phyloP scores from a whole-genome alignment of 2,797 vertebrate genomes.

The Sciurus vulgaris region DNA sequence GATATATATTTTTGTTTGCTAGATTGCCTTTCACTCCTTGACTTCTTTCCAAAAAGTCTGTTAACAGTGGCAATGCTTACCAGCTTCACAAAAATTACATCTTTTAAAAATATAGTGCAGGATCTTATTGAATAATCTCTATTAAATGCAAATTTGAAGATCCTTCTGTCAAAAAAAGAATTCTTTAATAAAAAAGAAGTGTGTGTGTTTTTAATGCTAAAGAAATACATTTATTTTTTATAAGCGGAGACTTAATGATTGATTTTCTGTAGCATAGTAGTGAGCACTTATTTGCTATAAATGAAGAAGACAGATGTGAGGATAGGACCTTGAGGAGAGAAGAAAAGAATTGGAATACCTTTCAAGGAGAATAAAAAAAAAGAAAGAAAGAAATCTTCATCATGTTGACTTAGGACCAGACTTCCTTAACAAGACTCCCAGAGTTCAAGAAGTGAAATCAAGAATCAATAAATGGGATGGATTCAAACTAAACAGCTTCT shows the following conservation, averaged over 20 bases:
- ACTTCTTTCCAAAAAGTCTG: slow-evolving; percentile 28
- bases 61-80: slow-evolving; percentile 54
- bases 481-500: too few relatives aligned
- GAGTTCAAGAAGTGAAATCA: too few relatives aligned
- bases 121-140: slow-evolving; percentile 70
- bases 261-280: background rate
- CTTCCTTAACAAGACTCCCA: too few relatives aligned
- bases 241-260: background rate
- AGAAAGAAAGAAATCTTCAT: too few relatives aligned
- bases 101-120: slow-evolving; percentile 60
- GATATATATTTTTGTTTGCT: slow-evolving; percentile 66
- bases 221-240: too few relatives aligned
- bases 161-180: slow-evolving; percentile 64
- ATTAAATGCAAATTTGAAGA: slow-evolving; percentile 80
- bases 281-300: background rate
- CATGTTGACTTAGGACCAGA: too few relatives aligned
- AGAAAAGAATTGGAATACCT: background rate
- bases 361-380: background rate
- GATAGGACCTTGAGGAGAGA: background rate
- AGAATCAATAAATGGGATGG: too few relatives aligned
- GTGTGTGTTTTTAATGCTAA: slow-evolving; percentile 66
- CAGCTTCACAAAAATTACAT: slow-evolving; percentile 71
- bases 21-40: background rate
- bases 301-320: background rate
- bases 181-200: slow-evolving; percentile 76